Evolutionary conservation across 2,888 invertebrate genomes (phyloP).

Genomic region (Lampropteryx suffumata): DNA sequence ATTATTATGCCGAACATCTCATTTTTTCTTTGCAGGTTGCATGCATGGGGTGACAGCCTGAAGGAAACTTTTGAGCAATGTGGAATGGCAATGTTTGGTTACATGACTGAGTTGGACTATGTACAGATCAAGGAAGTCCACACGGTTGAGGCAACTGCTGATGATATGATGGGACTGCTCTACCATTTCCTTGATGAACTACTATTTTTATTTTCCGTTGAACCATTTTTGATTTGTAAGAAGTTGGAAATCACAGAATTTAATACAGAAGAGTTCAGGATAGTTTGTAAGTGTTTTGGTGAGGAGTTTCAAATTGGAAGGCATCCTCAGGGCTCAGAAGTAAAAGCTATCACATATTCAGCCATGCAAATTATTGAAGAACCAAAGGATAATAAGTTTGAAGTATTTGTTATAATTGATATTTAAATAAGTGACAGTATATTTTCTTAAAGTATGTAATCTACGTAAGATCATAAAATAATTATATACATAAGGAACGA

Average conservation of each 20-base stretch:
- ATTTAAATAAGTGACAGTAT: conserved; percentile 81
- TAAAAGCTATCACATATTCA: conserved; percentile 99
- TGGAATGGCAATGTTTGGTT: conserved; percentile 98
- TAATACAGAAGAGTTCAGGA: conserved; percentile 90
- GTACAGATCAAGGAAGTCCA: conserved; percentile 91
- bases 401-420: conserved; percentile 99
- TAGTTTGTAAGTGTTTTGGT: conserved; percentile 93
- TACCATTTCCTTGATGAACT: conserved; percentile 98
- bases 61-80: conserved; percentile 97
- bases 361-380: conserved; percentile 96
- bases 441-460: no score
- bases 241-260: conserved; percentile 95
- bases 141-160: conserved; percentile 93
- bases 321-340: conserved; percentile 98
- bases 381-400: conserved; percentile 87
- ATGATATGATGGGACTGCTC: conserved; percentile 93
- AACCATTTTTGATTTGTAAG: conserved; percentile 93
- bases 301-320: conserved; percentile 96
- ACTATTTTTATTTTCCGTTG: conserved; percentile 95
- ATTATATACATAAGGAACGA: no score
- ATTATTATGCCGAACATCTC: no score
- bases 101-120: conserved; percentile 95
- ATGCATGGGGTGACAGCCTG: conserved; percentile 95
- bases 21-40: conserved; percentile 84
- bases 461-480: no score